These are phyloP conservation scores for Ammodytes marinus DNA, from an alignment of 2,113 vertebrate species.

Conservation along the genomic window DNA sequence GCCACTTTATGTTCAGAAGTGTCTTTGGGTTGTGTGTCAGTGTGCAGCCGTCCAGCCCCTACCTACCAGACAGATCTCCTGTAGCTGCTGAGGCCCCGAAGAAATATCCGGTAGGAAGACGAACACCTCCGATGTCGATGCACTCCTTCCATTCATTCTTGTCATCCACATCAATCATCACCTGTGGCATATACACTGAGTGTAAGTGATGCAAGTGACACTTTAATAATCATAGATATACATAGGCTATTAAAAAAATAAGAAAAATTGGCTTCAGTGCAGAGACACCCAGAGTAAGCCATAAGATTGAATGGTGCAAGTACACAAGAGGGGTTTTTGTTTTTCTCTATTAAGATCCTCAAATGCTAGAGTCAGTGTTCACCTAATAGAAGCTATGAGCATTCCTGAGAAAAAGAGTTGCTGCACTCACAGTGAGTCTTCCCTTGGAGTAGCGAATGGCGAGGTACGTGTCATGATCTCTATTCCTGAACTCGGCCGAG, in stretches of 20 bases:
- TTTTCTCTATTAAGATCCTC: not conserved
- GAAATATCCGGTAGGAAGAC: slow-evolving; percentile 96
- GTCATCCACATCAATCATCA: slow-evolving; percentile 96
- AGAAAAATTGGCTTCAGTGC: not conserved
- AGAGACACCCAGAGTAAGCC: not conserved
- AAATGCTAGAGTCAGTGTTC: not conserved
- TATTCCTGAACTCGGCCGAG: slow-evolving; percentile 93
- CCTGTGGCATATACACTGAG: slow-evolving; percentile 74
- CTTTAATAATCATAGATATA: not conserved
- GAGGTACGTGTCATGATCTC: slow-evolving; percentile 95
- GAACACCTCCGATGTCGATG: slow-evolving; percentile 94
- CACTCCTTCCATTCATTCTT: slow-evolving; percentile 98
- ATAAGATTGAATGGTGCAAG: not conserved
- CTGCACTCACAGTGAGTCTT: slow-evolving; percentile 90
- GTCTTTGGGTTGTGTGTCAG: too few relatives aligned
- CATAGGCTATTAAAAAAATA: not conserved
- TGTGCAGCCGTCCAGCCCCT: not conserved
- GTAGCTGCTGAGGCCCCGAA: slow-evolving; percentile 97
- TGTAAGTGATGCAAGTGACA: not conserved
- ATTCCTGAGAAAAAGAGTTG: rapidly evolving
- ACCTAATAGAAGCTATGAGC: not conserved
- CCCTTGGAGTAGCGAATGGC: slow-evolving; percentile 97
- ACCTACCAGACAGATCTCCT: slow-evolving; percentile 95
- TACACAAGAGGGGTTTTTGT: not conserved
- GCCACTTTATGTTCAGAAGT: too few relatives aligned